Base-by-base conservation (phyloP, 2,113 vertebrate genomes). In the Petrocephalus microphthalmus region DNA sequence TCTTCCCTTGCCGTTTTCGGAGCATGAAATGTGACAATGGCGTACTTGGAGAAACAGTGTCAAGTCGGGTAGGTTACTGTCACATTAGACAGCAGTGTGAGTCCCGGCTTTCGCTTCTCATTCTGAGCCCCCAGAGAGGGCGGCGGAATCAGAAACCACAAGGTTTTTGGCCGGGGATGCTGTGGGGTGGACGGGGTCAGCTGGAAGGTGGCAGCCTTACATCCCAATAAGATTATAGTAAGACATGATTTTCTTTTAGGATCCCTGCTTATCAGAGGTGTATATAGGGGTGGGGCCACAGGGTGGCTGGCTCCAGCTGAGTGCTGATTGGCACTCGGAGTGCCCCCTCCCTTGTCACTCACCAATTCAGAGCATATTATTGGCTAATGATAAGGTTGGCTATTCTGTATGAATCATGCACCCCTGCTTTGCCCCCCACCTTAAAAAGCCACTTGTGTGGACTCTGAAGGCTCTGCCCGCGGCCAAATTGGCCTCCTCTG, bases 1-100 rank as follows among this genome's bases (percentile, higher is more conserved):
- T 37, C 84, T 8, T 57, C 86, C 57, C 42, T 33, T 13, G 5
- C 37, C 33, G 85, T 86, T 71, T 71, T 52, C n/a, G n/a, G 54
- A 15, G 54, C 57, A 86, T 47, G 33, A 86, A 86, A 86, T 86
- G 37, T 86, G 85, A 86, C 85, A 64, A n/a, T 22, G 7, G 17
- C 54, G 22, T 67, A 87, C 87, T 78, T 20, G 49, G 42, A 87
- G 60, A 54, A 87, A 87, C 86, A 33, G 25, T 51, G 67, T n/a
- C 47, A 33, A 22, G 67, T 49, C 64, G 25, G 51, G 87, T 74
- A 25, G 87, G 25, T 78, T 78, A 64, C 47, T 22, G n/a, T 78
- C 87, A 87, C 87, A 81, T 78, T 78, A 53, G 47, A 67, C 22
- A 53, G n/a, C 13, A 47, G 33, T 37, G 33, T 42, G 37, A 33